Conservation (phyloP, 2,113 vertebrate species). For the Oncorhynchus keta region DNA sequence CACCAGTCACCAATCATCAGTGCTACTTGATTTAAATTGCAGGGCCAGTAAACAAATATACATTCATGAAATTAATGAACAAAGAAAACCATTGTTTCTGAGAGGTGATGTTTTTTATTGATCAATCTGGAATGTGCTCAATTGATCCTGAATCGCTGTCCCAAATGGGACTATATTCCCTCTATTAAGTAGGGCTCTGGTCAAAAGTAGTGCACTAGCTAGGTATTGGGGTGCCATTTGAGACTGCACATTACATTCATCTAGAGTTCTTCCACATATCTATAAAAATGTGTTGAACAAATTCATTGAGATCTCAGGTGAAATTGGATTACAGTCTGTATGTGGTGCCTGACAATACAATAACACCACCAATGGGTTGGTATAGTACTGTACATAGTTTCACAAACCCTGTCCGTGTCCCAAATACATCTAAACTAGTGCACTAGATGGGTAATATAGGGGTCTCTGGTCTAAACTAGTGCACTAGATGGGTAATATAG, state of each 20-base stretch:
- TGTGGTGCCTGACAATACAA: slow-evolving; percentile 49
- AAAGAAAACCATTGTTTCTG: neutral
- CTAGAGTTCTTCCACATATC: neutral
- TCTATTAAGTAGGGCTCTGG: neutral
- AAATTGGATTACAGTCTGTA: slow-evolving; percentile 16
- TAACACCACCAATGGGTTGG: slow-evolving; percentile 61
- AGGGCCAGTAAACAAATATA: no score
- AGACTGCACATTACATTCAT: neutral
- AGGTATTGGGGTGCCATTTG: neutral
- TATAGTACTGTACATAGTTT: slow-evolving; percentile 22
- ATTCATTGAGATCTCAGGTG: neutral
- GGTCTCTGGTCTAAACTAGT: no score
- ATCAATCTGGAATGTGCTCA: neutral
- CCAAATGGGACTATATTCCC: neutral
- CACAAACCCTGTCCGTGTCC: neutral
- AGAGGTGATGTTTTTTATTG: neutral
- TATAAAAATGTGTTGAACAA: neutral
- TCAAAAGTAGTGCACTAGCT: no score
- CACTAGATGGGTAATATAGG: no score
- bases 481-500: no score
- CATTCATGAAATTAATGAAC: neutral
- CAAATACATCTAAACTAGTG: no score
- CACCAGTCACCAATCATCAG: no score
- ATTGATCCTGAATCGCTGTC: neutral
- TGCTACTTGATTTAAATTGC: no score